Conservation (phyloP, 2,888 invertebrate species). For the Baccha elongata region DNA sequence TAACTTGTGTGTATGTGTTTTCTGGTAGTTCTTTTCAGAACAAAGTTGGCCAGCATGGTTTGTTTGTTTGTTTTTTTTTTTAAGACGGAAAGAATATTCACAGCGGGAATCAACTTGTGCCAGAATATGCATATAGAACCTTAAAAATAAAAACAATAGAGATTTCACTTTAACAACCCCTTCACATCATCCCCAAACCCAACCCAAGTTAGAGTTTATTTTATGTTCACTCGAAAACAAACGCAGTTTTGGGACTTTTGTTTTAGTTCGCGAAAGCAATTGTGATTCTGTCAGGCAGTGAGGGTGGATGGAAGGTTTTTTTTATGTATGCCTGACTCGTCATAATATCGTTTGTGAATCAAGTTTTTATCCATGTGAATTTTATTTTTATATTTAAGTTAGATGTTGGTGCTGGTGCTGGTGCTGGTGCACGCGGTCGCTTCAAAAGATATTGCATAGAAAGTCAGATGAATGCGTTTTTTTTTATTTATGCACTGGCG, state of each 20-base stretch:
- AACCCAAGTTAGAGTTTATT: constrained; percentile 50
- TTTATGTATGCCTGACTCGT: constrained; percentile 11
- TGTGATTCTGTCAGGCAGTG: constrained; percentile 13
- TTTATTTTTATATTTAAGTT: constrained; percentile 24
- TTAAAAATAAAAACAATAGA: background rate
- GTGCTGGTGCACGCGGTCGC: constrained; percentile 22
- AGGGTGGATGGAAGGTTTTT: background rate
- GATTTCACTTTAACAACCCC: constrained; percentile 9
- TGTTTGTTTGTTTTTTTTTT: background rate
- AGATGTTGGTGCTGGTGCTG: constrained; percentile 21
- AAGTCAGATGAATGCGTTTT: constrained; percentile 50
- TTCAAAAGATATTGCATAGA: constrained; percentile 55
- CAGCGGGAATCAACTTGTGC: constrained; percentile 31
- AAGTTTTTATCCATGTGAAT: constrained; percentile 62
- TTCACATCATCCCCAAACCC: constrained; percentile 10
- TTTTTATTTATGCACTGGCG: constrained; percentile 16
- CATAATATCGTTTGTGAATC: constrained; percentile 61
- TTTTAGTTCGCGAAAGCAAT: constrained; percentile 48
- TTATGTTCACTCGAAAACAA: constrained; percentile 42
- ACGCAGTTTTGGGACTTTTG: constrained; percentile 48
- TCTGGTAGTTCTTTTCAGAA: background rate
- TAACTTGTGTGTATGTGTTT: constrained; percentile 29
- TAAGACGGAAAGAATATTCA: constrained; percentile 21
- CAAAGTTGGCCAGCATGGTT: constrained; percentile 21
- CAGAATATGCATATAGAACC: constrained; percentile 32